A percentile compares a stretch with the other conserved stretches of the same genome.
Evolutionary conservation across 2,888 invertebrate species (phyloP).

Genomic region (Ommatoiulus sabulosus): DNA sequence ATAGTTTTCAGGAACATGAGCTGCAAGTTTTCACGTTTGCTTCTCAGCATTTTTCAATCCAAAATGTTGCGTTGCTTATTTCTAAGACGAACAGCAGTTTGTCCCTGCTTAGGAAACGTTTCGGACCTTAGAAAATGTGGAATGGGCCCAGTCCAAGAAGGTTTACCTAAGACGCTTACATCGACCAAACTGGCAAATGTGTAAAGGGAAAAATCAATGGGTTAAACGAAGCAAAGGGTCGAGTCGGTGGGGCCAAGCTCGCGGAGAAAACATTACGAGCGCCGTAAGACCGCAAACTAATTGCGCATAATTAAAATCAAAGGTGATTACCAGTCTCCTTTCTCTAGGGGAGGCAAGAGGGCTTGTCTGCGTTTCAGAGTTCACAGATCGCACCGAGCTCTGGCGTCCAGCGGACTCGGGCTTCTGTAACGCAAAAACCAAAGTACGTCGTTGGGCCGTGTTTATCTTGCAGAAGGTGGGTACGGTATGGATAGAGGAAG

Average conservation of each 20-base stretch:
- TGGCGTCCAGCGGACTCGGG: slow-evolving; percentile 56
- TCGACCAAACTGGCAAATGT: not conserved
- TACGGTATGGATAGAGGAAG: slow-evolving; percentile 53
- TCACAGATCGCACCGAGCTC: slow-evolving; percentile 61
- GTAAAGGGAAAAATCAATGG: slow-evolving; percentile 29
- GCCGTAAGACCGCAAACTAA: slow-evolving; percentile 8
- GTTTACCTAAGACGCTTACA: not conserved
- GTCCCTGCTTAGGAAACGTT: not conserved
- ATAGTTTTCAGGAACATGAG: too few relatives aligned
- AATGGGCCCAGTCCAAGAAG: not conserved
- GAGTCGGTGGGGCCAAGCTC: not conserved
- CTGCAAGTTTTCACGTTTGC: too few relatives aligned
- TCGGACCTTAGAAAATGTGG: not conserved
- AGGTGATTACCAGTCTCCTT: slow-evolving; percentile 61
- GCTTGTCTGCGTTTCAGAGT: slow-evolving; percentile 66
- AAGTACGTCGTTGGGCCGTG: slow-evolving; percentile 58
- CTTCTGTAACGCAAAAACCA: slow-evolving; percentile 58
- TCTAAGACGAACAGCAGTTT: not conserved
- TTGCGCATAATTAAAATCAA: slow-evolving; percentile 50
- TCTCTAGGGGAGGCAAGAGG: slow-evolving; percentile 65
- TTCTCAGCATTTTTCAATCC: not conserved
- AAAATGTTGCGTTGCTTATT: not conserved
- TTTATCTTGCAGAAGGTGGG: slow-evolving; percentile 54
- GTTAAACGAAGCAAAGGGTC: slow-evolving; percentile 4
- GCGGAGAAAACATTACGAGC: not conserved